These are phyloP conservation scores for Anniella stebbinsi DNA, from an alignment of 2,797 vertebrate genomes.

Conservation along the genomic window DNA sequence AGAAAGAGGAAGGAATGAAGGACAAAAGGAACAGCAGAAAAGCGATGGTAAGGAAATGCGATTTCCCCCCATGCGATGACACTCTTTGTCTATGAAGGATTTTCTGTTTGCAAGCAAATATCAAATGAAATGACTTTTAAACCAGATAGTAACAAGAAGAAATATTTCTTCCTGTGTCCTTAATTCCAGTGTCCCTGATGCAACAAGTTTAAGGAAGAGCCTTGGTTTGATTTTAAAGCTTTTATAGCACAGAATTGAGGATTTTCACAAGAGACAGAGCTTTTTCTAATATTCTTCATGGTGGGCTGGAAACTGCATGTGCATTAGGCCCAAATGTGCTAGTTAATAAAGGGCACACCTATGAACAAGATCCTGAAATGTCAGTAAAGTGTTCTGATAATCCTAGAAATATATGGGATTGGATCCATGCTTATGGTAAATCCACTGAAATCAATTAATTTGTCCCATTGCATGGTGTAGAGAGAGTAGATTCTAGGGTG, in stretches of 20 bases:
- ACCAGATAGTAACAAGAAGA: neutral
- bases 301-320: neutral
- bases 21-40: no score
- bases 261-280: neutral
- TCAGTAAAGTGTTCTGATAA: neutral
- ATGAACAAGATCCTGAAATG: neutral
- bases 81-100: neutral
- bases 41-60: no score
- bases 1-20: no score
- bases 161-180: neutral
- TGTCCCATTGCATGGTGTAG: no score
- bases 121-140: neutral
- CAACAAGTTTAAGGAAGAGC: neutral
- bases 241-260: neutral
- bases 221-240: neutral
- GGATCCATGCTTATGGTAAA: no score
- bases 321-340: neutral
- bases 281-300: neutral
- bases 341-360: neutral
- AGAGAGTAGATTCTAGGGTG: no score
- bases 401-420: neutral
- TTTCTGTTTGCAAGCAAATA: neutral
- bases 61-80: no score
- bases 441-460: no score
- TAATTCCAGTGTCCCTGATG: neutral